phyloP scores from a whole-genome alignment of 2,797 vertebrate genomes.

The Bradypodion ventrale region DNA sequence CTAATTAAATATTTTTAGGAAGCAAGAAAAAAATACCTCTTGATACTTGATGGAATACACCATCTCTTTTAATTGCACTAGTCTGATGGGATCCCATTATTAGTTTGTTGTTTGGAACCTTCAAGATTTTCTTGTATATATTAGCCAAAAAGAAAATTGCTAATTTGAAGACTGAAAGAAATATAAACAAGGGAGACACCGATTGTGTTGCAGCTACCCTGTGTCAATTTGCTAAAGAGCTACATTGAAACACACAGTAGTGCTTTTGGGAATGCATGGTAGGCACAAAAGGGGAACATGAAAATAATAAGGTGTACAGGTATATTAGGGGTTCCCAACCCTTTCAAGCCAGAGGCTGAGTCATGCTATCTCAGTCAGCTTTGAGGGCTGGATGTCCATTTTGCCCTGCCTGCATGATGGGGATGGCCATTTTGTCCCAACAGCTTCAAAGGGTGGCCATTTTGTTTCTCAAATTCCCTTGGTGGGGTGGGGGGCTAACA shows the following conservation, averaged over 20 bases:
- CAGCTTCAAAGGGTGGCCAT: no score
- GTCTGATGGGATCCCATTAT: conserved; percentile 2
- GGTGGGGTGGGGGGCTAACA: no score
- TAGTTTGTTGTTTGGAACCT: conserved; percentile 11
- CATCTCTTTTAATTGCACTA: conserved; percentile 20
- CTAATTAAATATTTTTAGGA: background rate
- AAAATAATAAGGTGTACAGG: background rate
- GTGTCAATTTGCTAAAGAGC: conserved; percentile 20
- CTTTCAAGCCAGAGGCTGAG: no score
- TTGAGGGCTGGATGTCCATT: no score
- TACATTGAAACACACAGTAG: background rate
- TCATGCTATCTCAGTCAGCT: no score
- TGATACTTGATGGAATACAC: conserved; percentile 23
- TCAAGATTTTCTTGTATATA: background rate
- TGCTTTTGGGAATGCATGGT: background rate
- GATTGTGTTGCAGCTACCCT: background rate
- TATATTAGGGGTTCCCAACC: no score
- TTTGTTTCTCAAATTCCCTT: no score
- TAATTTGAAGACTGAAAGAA: conserved; percentile 22
- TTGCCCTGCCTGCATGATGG: no score
- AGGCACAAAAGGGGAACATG: background rate
- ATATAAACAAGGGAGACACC: conserved; percentile 6
- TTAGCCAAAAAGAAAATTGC: background rate
- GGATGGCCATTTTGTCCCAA: no score
- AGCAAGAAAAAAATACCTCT: background rate